Percentiles rank a stretch among this genome's conserved stretches.
Conservation (phyloP, 2,888 invertebrate species). For the Drosophila quinaria region DNA sequence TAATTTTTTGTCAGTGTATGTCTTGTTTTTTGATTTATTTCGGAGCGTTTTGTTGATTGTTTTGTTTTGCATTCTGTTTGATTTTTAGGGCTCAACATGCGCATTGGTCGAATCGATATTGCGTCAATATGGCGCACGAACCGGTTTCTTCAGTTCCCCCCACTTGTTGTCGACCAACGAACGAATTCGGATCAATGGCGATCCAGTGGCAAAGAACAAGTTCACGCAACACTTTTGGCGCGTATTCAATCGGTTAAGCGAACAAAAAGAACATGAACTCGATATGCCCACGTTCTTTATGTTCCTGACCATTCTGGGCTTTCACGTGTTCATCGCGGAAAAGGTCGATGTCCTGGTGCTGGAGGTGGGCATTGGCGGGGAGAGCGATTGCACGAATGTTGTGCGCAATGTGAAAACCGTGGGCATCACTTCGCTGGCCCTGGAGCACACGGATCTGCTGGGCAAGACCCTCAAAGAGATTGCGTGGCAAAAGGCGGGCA, state of each 20-base stretch:
- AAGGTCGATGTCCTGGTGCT: conserved; percentile 96
- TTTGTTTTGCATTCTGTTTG: too few relatives aligned
- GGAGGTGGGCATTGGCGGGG: conserved; percentile 99
- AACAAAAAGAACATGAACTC: conserved; percentile 87
- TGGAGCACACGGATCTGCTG: conserved; percentile 94
- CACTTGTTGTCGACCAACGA: conserved; percentile 97
- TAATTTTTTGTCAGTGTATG: not conserved
- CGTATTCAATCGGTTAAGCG: conserved; percentile 89
- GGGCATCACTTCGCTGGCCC: conserved; percentile 95
- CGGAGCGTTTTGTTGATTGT: not conserved
- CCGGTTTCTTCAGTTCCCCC: conserved; percentile 98
- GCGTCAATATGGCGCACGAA: conserved; percentile 92
- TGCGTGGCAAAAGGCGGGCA: conserved; percentile 97
- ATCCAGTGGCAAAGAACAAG: conserved; percentile 89
- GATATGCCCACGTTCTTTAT: conserved; percentile 98
- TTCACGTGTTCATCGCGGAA: conserved; percentile 94
- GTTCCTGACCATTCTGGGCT: conserved; percentile 96
- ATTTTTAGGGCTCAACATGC: conserved; percentile 94
- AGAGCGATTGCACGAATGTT: conserved; percentile 97
- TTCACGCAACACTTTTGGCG: conserved; percentile 94
- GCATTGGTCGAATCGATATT: conserved; percentile 96
- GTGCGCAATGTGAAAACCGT: conserved; percentile 93
- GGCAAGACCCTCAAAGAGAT: conserved; percentile 95
- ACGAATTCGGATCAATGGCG: conserved; percentile 95
- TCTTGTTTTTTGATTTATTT: not conserved